Evolutionary conservation across 2,797 vertebrate genomes (phyloP).

Genomic region (Eleutherodactylus coqui): DNA sequence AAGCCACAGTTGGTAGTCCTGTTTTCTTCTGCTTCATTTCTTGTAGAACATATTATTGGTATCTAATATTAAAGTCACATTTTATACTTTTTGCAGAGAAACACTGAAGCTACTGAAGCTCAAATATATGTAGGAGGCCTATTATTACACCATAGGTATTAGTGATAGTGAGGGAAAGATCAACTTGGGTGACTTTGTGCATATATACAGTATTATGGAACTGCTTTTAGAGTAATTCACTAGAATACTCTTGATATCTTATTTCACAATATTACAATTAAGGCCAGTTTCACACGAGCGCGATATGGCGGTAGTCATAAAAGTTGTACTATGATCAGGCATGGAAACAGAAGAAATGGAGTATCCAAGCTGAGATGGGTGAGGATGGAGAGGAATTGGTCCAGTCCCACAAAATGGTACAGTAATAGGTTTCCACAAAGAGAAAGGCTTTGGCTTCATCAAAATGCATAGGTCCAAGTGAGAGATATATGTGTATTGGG

Average conservation of each 20-base stretch:
- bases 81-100: not conserved
- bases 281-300: too few species aligned
- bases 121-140: not conserved
- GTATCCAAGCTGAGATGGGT: too few species aligned
- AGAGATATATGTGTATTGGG: too few species aligned
- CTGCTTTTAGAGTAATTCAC: not conserved
- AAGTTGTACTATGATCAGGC: too few species aligned
- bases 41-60: not conserved
- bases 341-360: too few species aligned
- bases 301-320: too few species aligned
- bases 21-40: not conserved
- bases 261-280: not conserved
- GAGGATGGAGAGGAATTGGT: too few species aligned
- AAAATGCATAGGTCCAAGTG: too few species aligned
- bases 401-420: too few species aligned
- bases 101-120: not conserved
- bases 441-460: too few species aligned
- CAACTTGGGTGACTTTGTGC: not conserved
- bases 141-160: not conserved
- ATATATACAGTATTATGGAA: not conserved
- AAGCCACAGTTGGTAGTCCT: conserved; percentile 4
- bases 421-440: too few species aligned
- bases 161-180: not conserved
- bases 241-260: not conserved
- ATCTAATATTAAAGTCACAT: not conserved